Evolutionary conservation across 23 tunicate species (phyloP).

Genomic region (Trididemnum nubilum): DNA sequence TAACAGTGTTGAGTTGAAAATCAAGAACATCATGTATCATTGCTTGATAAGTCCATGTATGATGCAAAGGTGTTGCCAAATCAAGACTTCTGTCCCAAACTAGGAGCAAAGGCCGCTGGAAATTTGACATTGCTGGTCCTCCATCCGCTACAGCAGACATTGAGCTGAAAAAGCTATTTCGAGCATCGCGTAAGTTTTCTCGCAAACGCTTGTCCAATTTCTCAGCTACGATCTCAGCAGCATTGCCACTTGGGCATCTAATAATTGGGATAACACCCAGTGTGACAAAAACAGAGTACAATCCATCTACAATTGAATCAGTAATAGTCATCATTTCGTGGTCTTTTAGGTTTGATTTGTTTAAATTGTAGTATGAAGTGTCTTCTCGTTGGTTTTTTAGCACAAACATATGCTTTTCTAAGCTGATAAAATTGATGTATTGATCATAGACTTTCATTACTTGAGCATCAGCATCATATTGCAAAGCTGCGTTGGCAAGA

Average conservation of each 20-base stretch:
- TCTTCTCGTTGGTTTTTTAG: constrained; percentile 44
- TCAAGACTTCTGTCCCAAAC: constrained; percentile 85
- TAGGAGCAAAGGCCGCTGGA: constrained; percentile 88
- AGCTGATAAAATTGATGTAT: constrained; percentile 80
- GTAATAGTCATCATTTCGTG: constrained; percentile 74
- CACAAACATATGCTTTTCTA: constrained; percentile 91
- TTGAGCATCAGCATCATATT: constrained; percentile 59
- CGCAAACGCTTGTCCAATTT: constrained; percentile 73
- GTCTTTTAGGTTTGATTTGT: constrained; percentile 81
- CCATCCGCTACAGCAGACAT: constrained; percentile 49
- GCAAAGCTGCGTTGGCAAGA: constrained; percentile 91
- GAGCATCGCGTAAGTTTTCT: constrained; percentile 88
- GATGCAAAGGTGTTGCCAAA: constrained; percentile 94
- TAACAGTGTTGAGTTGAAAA: constrained; percentile 79
- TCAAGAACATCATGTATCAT: constrained; percentile 83
- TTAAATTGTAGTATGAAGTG: constrained; percentile 78
- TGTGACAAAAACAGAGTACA: constrained; percentile 93
- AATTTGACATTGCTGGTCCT: constrained; percentile 57
- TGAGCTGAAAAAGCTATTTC: constrained; percentile 88
- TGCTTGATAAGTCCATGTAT: constrained; percentile 96
- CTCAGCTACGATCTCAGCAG: constrained; percentile 97
- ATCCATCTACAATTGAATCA: constrained; percentile 77
- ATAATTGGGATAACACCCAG: constrained; percentile 88
- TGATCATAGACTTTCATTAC: constrained; percentile 87
- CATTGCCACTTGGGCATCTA: constrained; percentile 89